Evolutionary conservation across 2,797 vertebrate species (phyloP).

Genomic region (Enteromius afrohamiltoni): DNA sequence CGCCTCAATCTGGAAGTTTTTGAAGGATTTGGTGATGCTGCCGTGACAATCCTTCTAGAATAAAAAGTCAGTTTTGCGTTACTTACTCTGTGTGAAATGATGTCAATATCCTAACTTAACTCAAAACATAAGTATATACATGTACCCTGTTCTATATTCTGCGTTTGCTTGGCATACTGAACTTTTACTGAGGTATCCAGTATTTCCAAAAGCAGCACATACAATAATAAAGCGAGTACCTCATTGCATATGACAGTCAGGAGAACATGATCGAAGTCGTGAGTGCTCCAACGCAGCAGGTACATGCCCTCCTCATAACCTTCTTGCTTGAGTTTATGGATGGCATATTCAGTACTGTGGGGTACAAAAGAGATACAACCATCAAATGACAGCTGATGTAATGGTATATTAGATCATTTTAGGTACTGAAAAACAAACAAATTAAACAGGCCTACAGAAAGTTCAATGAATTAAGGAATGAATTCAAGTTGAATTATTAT

Average conservation of each 20-base stretch:
- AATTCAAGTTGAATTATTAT: not conserved
- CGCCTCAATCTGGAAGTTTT: slow-evolving; percentile 87
- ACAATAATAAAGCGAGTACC: slow-evolving; percentile 63
- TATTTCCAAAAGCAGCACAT: not conserved
- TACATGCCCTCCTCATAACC: slow-evolving; percentile 85
- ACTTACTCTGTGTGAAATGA: not conserved
- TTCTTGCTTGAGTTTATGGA: slow-evolving; percentile 83
- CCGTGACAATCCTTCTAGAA: slow-evolving; percentile 34
- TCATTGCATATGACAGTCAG: slow-evolving; percentile 85
- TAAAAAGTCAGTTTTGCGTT: not conserved
- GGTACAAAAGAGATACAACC: not conserved
- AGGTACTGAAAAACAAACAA: not conserved
- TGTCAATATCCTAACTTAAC: not conserved
- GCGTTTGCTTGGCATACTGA: not conserved
- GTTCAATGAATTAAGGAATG: not conserved
- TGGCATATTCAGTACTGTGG: slow-evolving; percentile 84
- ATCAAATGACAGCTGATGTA: too few species aligned
- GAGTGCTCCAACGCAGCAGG: slow-evolving; percentile 85
- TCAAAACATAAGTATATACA: not conserved
- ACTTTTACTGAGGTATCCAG: not conserved
- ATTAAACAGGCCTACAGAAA: not conserved
- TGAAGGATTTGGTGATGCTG: slow-evolving; percentile 72
- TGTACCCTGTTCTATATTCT: not conserved
- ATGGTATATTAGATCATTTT: not conserved
- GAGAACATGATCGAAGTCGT: slow-evolving; percentile 84